Conservation (phyloP, 2,113 vertebrate species). For the Phycodurus eques region DNA sequence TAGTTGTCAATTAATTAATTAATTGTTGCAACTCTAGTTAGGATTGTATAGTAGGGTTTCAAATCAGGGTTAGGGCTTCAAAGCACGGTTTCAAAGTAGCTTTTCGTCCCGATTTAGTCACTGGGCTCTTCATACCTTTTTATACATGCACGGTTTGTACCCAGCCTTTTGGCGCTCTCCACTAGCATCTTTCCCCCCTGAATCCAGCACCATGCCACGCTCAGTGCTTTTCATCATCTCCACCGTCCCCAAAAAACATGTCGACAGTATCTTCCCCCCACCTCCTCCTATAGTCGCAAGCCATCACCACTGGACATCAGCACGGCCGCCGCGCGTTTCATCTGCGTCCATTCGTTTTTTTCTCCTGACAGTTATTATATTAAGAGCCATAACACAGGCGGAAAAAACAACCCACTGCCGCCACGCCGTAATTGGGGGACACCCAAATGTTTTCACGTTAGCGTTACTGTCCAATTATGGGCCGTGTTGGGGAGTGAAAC, state of each 20-base stretch:
- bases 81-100: neutral
- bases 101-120: neutral
- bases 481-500: constrained; percentile 22
- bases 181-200: neutral
- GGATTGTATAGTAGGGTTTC: too few relatives aligned
- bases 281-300: constrained; percentile 18
- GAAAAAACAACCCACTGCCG: constrained; percentile 31
- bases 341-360: constrained; percentile 43
- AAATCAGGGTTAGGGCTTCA: too few relatives aligned
- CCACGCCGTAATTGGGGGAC: constrained; percentile 59
- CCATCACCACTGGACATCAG: constrained; percentile 21
- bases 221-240: constrained; percentile 7
- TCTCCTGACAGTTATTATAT: constrained; percentile 44
- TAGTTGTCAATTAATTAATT: too few relatives aligned
- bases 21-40: too few relatives aligned
- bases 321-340: constrained; percentile 1
- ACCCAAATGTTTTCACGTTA: constrained; percentile 50
- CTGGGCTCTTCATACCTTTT: neutral
- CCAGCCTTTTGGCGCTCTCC: neutral
- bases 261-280: constrained; percentile 22
- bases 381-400: constrained; percentile 54
- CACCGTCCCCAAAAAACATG: constrained; percentile 8
- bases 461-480: constrained; percentile 57
- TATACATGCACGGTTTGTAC: neutral
- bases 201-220: neutral